A percentile compares a stretch with the other conserved stretches of the same genome.
phyloP scores from a whole-genome alignment of 2,113 vertebrate species.

The Rhagologus leucostigma region DNA sequence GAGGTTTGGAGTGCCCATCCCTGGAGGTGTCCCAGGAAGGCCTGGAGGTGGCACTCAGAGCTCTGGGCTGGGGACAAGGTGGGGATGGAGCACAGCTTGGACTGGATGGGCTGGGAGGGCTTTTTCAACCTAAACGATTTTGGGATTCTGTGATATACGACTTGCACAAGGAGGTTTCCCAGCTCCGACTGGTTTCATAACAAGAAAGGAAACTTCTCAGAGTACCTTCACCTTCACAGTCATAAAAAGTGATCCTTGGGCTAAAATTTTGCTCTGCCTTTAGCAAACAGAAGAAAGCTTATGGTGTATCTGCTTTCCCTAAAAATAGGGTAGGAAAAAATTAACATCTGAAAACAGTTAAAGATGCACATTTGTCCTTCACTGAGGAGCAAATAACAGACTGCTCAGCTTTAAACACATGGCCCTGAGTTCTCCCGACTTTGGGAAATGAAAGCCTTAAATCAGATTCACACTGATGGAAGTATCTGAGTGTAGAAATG shows the following conservation, averaged over 20 bases:
- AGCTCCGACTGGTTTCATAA: neutral
- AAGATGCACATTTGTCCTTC: neutral
- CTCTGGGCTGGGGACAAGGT: neutral
- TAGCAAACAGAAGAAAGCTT: neutral
- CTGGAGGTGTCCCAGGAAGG: neutral
- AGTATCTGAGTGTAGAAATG: neutral
- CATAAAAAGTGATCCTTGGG: neutral
- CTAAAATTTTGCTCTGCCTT: neutral
- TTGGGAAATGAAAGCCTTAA: neutral
- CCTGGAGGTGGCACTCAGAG: neutral
- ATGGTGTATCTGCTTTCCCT: neutral
- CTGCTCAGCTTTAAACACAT: neutral
- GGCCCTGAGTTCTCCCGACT: neutral
- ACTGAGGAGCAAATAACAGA: neutral
- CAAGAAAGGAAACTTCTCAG: neutral
- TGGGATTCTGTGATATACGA: neutral
- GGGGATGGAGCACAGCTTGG: neutral
- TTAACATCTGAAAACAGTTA: neutral
- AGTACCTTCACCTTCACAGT: neutral
- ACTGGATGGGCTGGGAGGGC: accelerated
- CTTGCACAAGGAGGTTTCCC: neutral
- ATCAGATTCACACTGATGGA: neutral
- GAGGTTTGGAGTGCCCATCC: neutral
- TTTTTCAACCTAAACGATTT: accelerated
- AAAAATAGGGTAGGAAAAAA: neutral